These are phyloP conservation scores for Gila robusta DNA, from an alignment of 2,797 vertebrate genomes.

Conservation along the genomic window DNA sequence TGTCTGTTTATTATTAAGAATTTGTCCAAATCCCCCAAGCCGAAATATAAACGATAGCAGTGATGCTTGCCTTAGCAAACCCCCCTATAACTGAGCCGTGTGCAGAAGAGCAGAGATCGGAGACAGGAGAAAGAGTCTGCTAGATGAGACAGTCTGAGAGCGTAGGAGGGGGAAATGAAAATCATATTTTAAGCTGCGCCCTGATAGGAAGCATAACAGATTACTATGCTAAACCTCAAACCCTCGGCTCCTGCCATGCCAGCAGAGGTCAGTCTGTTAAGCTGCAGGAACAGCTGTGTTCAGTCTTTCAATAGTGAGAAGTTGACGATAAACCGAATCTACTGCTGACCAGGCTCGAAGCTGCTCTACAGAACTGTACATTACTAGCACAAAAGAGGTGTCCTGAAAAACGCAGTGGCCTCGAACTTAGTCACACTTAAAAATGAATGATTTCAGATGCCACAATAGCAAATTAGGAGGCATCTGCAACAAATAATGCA, in stretches of 20 bases:
- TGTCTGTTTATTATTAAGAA: background rate
- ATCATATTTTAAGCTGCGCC: constrained; percentile 75
- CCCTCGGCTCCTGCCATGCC: constrained; percentile 52
- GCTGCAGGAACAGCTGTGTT: constrained; percentile 31
- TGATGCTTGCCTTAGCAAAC: background rate
- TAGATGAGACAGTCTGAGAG: constrained; percentile 72
- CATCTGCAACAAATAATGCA: background rate
- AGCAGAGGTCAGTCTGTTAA: constrained; percentile 64
- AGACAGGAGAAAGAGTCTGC: constrained; percentile 61
- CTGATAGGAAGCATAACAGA: constrained; percentile 66
- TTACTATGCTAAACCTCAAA: constrained; percentile 39
- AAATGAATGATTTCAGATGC: background rate
- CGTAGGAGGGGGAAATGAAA: constrained; percentile 74
- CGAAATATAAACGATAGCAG: background rate
- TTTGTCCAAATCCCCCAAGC: background rate
- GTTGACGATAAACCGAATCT: constrained; percentile 4
- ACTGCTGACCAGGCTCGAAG: constrained; percentile 9
- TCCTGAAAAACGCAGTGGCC: too few relatives aligned
- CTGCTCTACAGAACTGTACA: background rate
- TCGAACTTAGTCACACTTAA: background rate
- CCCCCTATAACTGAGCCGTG: background rate
- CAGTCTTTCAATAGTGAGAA: constrained; percentile 32
- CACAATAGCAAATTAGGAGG: background rate
- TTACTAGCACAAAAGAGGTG: constrained; percentile 25
- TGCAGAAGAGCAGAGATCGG: background rate